A percentile compares a stretch with the other conserved stretches of the same genome.
Evolutionary conservation across 2,113 vertebrate species (phyloP).

Genomic region (Pedionomus torquatus): DNA sequence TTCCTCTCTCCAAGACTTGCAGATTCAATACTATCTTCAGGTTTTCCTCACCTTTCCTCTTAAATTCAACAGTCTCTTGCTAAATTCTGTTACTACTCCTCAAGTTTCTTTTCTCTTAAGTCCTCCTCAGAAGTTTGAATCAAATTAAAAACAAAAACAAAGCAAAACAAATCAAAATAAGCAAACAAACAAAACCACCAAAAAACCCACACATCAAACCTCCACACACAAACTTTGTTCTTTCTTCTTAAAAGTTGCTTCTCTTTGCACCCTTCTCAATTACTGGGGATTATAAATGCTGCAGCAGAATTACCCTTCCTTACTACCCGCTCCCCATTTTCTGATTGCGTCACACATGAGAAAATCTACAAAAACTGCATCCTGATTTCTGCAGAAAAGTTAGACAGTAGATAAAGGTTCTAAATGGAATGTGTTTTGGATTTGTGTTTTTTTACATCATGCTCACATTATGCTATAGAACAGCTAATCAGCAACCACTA

Average conservation of each 20-base stretch:
- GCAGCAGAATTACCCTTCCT: not conserved
- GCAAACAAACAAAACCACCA: too few species aligned
- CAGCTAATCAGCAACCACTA: not conserved
- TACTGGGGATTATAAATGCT: not conserved
- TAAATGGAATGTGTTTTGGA: rapidly evolving
- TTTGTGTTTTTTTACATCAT: not conserved
- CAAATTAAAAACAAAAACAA: not conserved
- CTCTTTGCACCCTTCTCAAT: not conserved
- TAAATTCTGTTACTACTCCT: not conserved
- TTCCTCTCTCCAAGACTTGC: not conserved
- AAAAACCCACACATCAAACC: too few species aligned
- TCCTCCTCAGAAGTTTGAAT: not conserved
- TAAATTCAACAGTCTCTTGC: not conserved
- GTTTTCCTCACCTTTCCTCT: not conserved
- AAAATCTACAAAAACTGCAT: not conserved
- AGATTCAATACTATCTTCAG: not conserved
- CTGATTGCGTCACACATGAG: not conserved
- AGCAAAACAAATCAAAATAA: too few species aligned
- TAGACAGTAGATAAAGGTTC: not conserved
- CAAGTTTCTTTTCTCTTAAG: not conserved
- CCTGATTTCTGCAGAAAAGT: not conserved
- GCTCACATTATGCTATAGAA: not conserved
- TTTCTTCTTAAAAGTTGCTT: not conserved
- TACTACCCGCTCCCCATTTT: not conserved
- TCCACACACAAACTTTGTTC: not conserved